A percentile compares a stretch with the other conserved stretches of the same genome.
Conservation (phyloP, 2,888 invertebrate species). For the Lithophane socia region DNA sequence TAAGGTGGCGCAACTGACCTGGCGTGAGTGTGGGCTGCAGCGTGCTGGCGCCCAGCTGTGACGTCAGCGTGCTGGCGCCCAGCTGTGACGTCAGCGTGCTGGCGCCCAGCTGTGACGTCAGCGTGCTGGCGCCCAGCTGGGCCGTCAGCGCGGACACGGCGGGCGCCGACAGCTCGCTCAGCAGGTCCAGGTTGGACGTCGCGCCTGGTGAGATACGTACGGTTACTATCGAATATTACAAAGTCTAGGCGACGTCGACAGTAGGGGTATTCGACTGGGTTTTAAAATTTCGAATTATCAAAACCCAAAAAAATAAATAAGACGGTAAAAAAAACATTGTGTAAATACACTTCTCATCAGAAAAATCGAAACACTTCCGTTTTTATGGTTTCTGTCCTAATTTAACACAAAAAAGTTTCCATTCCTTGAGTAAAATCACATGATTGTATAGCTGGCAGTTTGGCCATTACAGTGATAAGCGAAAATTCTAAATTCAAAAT, state of each 20-base stretch:
- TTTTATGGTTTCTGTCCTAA: no score
- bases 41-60: slow-evolving; percentile 70
- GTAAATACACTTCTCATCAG: no score
- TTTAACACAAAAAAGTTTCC: no score
- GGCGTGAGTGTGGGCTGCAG: slow-evolving; percentile 72
- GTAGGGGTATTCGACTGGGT: no score
- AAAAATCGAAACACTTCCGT: no score
- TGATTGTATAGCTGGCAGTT: no score
- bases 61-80: slow-evolving; percentile 67
- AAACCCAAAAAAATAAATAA: background rate
- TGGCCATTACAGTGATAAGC: no score
- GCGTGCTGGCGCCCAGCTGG: slow-evolving; percentile 70
- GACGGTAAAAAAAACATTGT: background rate
- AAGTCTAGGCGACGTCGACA: no score
- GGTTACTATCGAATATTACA: background rate
- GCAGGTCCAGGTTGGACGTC: slow-evolving; percentile 83
- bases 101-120: slow-evolving; percentile 70
- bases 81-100: slow-evolving; percentile 73
- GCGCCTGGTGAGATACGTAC: slow-evolving; percentile 53
- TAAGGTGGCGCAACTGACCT: slow-evolving; percentile 62
- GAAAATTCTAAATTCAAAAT: no score
- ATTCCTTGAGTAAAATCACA: no score
- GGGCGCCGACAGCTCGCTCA: slow-evolving; percentile 71
- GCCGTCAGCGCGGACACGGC: slow-evolving; percentile 70
- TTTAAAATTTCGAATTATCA: background rate